A percentile compares a stretch with the other conserved stretches of the same genome.
Evolutionary conservation across 2,113 vertebrate species (phyloP).

Genomic region (Neoarius graeffei): DNA sequence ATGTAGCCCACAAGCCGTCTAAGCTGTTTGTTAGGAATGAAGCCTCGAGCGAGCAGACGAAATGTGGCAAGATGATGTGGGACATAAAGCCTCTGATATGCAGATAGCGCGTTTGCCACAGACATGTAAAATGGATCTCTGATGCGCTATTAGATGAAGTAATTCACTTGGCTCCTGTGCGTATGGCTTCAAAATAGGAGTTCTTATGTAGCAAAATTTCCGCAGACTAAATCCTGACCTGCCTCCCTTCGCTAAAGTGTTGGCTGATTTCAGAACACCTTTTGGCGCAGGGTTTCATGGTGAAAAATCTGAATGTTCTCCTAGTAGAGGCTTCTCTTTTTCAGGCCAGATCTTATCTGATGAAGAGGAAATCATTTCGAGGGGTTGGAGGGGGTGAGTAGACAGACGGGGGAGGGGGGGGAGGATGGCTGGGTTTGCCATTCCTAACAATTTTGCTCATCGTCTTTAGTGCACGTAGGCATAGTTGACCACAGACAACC

Average conservation of each 20-base stretch:
- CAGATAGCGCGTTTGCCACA: not conserved
- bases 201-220: conserved; percentile 21
- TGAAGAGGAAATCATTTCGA: conserved; percentile 56
- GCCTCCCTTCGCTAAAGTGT: not conserved
- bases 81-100: conserved; percentile 12
- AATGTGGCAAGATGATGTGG: conserved; percentile 10
- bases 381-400: conserved; percentile 42
- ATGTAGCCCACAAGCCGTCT: conserved; percentile 55
- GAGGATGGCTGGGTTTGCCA: conserved; percentile 57
- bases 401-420: not conserved
- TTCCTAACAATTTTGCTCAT: conserved; percentile 49
- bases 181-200: not conserved
- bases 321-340: conserved; percentile 15
- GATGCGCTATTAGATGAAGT: conserved; percentile 31
- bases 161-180: conserved; percentile 15
- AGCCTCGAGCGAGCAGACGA: conserved; percentile 32
- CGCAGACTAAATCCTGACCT: conserved; percentile 22
- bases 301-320: not conserved
- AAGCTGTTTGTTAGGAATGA: conserved; percentile 63
- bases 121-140: conserved; percentile 1
- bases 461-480: conserved; percentile 60
- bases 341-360: conserved; percentile 51
- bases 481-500: conserved; percentile 22
- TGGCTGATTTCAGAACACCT: conserved; percentile 11
- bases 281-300: conserved; percentile 42